Conservation (phyloP, 2,797 vertebrate species). For the Typhlichthys subterraneus region DNA sequence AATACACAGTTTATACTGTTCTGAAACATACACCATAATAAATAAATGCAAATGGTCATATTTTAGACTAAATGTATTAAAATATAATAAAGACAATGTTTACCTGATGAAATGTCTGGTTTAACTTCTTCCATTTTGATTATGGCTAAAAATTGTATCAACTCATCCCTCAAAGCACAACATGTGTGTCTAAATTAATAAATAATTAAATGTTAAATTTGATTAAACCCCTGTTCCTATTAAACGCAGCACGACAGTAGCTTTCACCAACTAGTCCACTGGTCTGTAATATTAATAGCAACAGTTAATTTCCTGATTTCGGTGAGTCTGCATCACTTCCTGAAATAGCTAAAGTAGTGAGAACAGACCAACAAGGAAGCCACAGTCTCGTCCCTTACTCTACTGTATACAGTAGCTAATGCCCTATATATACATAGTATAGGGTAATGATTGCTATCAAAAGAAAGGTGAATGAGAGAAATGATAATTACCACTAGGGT, state of each 20-base stretch:
- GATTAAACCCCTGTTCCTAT: conserved; percentile 3
- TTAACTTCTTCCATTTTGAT: conserved; percentile 53
- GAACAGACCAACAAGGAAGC: conserved; percentile 33
- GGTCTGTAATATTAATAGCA: conserved; percentile 73
- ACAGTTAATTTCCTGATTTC: conserved; percentile 78
- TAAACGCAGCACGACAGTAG: conserved; percentile 27
- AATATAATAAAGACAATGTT: not conserved
- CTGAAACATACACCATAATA: too few relatives aligned
- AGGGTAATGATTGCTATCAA: too few relatives aligned
- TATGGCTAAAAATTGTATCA: conserved; percentile 19
- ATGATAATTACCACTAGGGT: too few relatives aligned
- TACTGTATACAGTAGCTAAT: not conserved
- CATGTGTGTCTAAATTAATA: not conserved
- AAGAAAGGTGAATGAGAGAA: too few relatives aligned
- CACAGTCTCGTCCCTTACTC: conserved; percentile 8
- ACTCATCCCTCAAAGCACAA: conserved; percentile 31
- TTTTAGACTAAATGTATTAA: not conserved
- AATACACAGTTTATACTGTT: too few relatives aligned
- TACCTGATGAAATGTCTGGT: conserved; percentile 49
- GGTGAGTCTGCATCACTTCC: conserved; percentile 76
- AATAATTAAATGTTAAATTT: not conserved
- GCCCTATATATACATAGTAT: too few relatives aligned
- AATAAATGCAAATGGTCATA: too few relatives aligned
- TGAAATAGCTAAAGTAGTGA: conserved; percentile 75
- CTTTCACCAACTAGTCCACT: conserved; percentile 46